Percentiles rank a stretch among this genome's conserved stretches.
phyloP scores from a whole-genome alignment of 23 tunicate genomes.

The Ciona savignyi region DNA sequence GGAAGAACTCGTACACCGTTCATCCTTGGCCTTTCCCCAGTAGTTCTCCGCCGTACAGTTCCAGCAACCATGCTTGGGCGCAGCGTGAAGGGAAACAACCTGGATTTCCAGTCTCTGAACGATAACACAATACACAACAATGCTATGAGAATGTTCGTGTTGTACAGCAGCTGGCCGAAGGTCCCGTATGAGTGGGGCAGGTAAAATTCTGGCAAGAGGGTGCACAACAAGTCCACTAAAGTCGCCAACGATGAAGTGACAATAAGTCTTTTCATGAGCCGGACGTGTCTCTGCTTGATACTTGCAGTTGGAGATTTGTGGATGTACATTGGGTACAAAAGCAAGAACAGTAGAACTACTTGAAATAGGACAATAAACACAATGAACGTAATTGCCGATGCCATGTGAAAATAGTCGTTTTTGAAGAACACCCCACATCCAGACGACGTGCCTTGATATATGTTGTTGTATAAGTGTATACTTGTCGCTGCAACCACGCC shows the following conservation, averaged over 20 bases:
- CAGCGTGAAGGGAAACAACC: slow-evolving; percentile 24
- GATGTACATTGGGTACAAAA: background rate
- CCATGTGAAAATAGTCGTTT: background rate
- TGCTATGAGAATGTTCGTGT: slow-evolving; percentile 18
- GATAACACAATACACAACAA: slow-evolving; percentile 29
- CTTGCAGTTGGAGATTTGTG: background rate
- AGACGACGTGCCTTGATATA: background rate
- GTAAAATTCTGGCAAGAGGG: background rate
- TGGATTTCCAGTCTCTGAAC: slow-evolving; percentile 52
- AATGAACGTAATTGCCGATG: background rate
- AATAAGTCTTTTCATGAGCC: background rate
- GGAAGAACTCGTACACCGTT: no score
- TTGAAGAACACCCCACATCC: background rate
- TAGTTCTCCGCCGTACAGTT: slow-evolving; percentile 23
- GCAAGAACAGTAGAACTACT: background rate
- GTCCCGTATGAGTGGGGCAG: slow-evolving; percentile 9
- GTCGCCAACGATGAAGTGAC: background rate
- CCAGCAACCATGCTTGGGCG: slow-evolving; percentile 18
- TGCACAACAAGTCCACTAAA: background rate
- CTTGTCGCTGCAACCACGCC: background rate
- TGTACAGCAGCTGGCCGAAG: slow-evolving; percentile 51
- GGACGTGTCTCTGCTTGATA: background rate
- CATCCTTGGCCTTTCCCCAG: no score
- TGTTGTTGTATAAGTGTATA: background rate
- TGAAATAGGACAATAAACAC: background rate